These are phyloP conservation scores for Heliornis fulica DNA, from an alignment of 2,113 vertebrate species.

Conservation along the genomic window DNA sequence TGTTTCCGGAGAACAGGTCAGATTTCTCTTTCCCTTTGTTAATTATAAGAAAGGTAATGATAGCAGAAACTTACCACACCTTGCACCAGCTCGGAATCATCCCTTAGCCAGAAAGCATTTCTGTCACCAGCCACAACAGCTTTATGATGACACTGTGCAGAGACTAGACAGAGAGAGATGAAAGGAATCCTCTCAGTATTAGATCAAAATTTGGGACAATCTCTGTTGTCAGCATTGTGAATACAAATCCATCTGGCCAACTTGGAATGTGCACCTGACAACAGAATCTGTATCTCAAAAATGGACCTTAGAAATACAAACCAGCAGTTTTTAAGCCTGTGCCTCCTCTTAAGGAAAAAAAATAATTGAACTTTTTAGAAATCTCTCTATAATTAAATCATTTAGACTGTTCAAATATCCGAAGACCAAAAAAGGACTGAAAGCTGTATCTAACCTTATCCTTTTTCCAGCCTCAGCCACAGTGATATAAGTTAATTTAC, in stretches of 20 bases:
- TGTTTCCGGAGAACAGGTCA: neutral
- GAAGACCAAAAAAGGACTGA: neutral
- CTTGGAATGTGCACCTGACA: neutral
- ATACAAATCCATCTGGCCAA: neutral
- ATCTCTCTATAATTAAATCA: neutral
- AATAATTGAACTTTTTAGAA: neutral
- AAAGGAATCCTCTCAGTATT: neutral
- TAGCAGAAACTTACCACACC: neutral
- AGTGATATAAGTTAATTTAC: neutral
- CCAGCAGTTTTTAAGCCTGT: neutral
- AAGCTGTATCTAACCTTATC: neutral
- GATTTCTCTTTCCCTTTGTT: neutral
- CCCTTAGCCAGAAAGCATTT: neutral
- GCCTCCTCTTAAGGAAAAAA: neutral
- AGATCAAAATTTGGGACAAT: neutral
- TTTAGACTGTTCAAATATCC: neutral
- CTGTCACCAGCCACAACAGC: no score
- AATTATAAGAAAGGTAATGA: neutral
- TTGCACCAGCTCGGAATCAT: neutral
- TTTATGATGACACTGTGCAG: neutral
- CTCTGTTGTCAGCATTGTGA: neutral
- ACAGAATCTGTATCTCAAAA: neutral
- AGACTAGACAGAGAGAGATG: neutral
- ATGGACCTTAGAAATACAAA: neutral
- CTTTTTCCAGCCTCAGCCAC: neutral